Percentiles rank a stretch among this genome's conserved stretches.
These are phyloP conservation scores for Norana najaformis DNA, from an alignment of 2,888 invertebrate genomes.

Conservation along the genomic window DNA sequence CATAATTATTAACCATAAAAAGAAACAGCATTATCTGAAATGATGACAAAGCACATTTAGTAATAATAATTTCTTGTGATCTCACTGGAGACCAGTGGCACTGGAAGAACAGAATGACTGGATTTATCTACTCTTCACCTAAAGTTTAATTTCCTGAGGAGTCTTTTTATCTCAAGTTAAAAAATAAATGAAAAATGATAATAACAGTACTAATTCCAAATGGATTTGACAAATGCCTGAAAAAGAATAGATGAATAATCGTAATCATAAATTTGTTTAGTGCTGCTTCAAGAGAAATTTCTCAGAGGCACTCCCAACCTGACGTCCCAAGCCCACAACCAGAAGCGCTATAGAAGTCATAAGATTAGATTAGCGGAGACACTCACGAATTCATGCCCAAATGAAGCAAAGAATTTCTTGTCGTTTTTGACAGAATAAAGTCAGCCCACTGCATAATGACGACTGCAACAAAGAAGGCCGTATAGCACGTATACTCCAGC, in stretches of 20 bases:
- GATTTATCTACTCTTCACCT: not conserved
- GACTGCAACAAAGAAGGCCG: conserved; percentile 49
- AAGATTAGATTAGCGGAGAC: not conserved
- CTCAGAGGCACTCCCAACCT: no score
- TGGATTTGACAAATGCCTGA: no score
- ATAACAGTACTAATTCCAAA: not conserved
- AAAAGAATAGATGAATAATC: no score
- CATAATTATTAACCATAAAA: not conserved
- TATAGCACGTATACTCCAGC: conserved; percentile 49
- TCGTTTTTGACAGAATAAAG: conserved; percentile 46
- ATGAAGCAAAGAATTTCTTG: conserved; percentile 47
- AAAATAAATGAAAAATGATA: not conserved
- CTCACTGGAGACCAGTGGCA: not conserved
- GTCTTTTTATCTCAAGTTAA: not conserved
- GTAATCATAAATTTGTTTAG: no score
- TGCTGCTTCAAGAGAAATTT: no score
- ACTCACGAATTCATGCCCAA: conserved; percentile 45
- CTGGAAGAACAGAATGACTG: not conserved
- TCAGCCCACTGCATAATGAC: conserved; percentile 51
- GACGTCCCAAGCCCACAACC: no score
- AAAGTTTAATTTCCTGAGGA: not conserved
- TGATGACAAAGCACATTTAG: not conserved
- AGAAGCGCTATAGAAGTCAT: not conserved
- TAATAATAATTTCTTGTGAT: not conserved
- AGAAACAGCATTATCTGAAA: not conserved